These are phyloP conservation scores for Torymus tubicola DNA, from an alignment of 2,888 invertebrate species.

Conservation along the genomic window DNA sequence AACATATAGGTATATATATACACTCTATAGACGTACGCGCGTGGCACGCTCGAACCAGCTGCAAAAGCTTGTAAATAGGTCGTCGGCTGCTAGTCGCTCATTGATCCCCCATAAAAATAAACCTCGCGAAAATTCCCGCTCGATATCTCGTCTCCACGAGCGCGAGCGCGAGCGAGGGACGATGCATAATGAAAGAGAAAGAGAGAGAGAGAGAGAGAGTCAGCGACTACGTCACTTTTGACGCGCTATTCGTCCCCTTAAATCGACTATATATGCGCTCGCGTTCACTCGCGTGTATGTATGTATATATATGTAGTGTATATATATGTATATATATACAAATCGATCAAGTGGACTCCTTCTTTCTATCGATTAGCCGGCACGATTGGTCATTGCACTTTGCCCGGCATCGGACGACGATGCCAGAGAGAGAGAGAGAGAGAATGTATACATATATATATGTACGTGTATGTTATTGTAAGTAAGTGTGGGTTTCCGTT, in stretches of 20 bases:
- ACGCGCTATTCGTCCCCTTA: slow-evolving; percentile 14
- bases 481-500: no score
- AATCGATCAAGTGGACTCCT: slow-evolving; percentile 49
- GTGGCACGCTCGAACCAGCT: background rate
- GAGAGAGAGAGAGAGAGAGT: background rate
- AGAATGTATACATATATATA: no score
- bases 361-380: slow-evolving; percentile 48
- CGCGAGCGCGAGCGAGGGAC: no score
- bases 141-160: no score
- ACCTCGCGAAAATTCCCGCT: slow-evolving; percentile 23
- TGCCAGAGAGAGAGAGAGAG: no score
- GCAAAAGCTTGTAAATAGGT: background rate
- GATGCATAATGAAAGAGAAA: slow-evolving; percentile 31
- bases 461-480: no score
- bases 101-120: slow-evolving; percentile 43
- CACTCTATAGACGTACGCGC: no score
- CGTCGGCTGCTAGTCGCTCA: slow-evolving; percentile 17
- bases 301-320: background rate
- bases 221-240: slow-evolving; percentile 42
- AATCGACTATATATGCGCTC: background rate
- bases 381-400: slow-evolving; percentile 61
- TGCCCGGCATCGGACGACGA: slow-evolving; percentile 4
- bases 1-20: no score
- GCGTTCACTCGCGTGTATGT: background rate
- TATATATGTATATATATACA: background rate